These are phyloP conservation scores for Epinotia brunnichana DNA, from an alignment of 2,888 invertebrate species.

Conservation along the genomic window DNA sequence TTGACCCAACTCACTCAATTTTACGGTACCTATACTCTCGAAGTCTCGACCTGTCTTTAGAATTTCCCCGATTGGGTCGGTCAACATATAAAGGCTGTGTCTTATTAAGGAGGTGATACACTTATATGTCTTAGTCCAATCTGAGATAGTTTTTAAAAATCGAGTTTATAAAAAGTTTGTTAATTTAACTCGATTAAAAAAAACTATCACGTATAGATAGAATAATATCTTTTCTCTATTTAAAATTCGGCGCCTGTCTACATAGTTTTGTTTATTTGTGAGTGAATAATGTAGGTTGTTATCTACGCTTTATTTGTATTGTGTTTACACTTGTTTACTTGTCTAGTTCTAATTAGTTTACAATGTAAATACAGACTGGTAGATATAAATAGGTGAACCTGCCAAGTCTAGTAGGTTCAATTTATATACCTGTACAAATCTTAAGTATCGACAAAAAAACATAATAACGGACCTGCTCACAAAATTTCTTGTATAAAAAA, in stretches of 20 bases:
- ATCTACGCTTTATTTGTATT: slow-evolving; percentile 4
- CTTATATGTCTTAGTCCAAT: too few relatives aligned
- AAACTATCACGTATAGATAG: too few relatives aligned
- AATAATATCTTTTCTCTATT: neutral
- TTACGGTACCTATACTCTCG: too few relatives aligned
- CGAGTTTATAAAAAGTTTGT: too few relatives aligned
- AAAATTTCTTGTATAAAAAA: too few relatives aligned
- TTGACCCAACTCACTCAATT: too few relatives aligned
- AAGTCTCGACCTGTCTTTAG: too few relatives aligned
- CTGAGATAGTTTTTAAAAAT: too few relatives aligned
- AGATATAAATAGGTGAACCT: neutral
- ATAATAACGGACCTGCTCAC: too few relatives aligned
- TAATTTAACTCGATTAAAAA: too few relatives aligned
- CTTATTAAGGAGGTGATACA: too few relatives aligned
- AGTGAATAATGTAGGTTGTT: neutral
- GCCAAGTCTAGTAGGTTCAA: neutral
- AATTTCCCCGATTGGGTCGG: neutral
- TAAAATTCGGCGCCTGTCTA: slow-evolving; percentile 16
- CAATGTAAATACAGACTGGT: neutral
- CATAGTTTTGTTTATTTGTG: neutral
- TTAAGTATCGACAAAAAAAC: too few relatives aligned
- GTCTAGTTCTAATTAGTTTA: neutral
- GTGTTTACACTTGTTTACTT: neutral
- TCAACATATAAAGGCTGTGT: neutral
- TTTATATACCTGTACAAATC: neutral